These are phyloP conservation scores for Egretta garzetta DNA, from an alignment of 2,113 vertebrate genomes.

Conservation along the genomic window DNA sequence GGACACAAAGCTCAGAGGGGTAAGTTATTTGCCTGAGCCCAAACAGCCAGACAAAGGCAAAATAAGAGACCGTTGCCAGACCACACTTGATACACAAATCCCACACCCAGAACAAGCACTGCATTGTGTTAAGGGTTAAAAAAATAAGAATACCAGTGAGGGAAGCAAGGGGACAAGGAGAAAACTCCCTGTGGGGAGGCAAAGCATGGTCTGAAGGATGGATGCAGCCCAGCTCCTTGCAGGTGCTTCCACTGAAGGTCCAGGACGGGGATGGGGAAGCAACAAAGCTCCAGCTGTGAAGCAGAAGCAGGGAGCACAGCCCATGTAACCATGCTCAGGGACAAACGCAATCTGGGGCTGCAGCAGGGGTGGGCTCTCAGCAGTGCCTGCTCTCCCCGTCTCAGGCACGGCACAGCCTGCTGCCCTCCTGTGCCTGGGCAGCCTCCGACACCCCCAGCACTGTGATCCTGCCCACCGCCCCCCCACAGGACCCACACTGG, in stretches of 20 bases:
- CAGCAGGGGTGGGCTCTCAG: neutral
- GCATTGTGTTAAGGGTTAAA: neutral
- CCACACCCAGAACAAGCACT: neutral
- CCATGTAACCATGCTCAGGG: fast-evolving
- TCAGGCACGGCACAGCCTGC: neutral
- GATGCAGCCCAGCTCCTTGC: neutral
- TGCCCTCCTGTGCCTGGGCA: neutral
- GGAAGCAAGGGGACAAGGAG: neutral
- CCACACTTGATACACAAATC: neutral
- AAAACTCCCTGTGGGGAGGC: neutral
- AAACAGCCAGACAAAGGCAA: neutral
- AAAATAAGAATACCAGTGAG: neutral
- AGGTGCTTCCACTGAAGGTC: neutral
- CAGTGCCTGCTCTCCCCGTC: neutral
- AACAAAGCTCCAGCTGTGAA: neutral
- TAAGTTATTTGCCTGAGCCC: neutral
- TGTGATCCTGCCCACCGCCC: neutral
- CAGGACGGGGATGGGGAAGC: neutral
- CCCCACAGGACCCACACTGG: fast-evolving
- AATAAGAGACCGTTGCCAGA: neutral
- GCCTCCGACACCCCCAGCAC: neutral
- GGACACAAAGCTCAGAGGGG: neutral
- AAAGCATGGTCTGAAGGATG: neutral
- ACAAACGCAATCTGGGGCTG: neutral
- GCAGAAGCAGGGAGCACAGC: neutral